These are phyloP conservation scores for Drosophila algonquin DNA, from an alignment of 2,888 invertebrate genomes.

Conservation along the genomic window DNA sequence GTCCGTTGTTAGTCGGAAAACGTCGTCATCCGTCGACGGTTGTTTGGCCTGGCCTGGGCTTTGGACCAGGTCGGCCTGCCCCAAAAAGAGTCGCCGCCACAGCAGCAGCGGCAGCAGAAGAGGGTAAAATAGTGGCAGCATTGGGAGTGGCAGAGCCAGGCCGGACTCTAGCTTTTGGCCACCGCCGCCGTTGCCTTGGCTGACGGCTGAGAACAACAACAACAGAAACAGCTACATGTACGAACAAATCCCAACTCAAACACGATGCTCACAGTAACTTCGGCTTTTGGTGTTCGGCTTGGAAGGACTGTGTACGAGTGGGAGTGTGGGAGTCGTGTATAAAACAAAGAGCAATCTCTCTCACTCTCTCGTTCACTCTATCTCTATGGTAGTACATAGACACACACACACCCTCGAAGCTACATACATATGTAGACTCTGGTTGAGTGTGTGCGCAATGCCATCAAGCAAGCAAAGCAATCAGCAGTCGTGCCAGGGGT, in stretches of 20 bases:
- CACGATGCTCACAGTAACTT: slow-evolving; percentile 51
- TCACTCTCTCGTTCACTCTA: slow-evolving; percentile 24
- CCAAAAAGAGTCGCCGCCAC: slow-evolving; percentile 11
- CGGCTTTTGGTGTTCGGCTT: slow-evolving; percentile 48
- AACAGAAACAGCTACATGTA: slow-evolving; percentile 24
- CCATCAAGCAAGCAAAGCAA: slow-evolving; percentile 79
- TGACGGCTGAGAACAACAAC: slow-evolving; percentile 30
- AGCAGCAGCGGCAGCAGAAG: slow-evolving; percentile 35
- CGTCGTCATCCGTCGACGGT: slow-evolving; percentile 81
- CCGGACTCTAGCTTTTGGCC: slow-evolving; percentile 19
- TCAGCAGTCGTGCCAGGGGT: slow-evolving; percentile 76
- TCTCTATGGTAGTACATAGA: slow-evolving; percentile 39
- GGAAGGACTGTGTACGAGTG: slow-evolving; percentile 8
- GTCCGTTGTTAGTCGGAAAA: slow-evolving; percentile 81
- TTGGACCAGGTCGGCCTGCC: slow-evolving; percentile 33
- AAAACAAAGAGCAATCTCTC: slow-evolving; percentile 62
- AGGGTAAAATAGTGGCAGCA: slow-evolving; percentile 28
- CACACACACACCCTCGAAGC: slow-evolving; percentile 21
- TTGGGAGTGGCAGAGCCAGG: slow-evolving; percentile 22
- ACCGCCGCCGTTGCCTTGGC: slow-evolving; percentile 28
- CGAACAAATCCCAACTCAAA: slow-evolving; percentile 34
- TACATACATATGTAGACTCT: slow-evolving; percentile 20
- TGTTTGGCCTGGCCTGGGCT: slow-evolving; percentile 57
- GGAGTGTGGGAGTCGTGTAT: slow-evolving; percentile 48
- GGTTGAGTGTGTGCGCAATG: slow-evolving; percentile 65